These are phyloP conservation scores for Tigriopus californicus DNA, from an alignment of 2,888 invertebrate species.

Conservation along the genomic window DNA sequence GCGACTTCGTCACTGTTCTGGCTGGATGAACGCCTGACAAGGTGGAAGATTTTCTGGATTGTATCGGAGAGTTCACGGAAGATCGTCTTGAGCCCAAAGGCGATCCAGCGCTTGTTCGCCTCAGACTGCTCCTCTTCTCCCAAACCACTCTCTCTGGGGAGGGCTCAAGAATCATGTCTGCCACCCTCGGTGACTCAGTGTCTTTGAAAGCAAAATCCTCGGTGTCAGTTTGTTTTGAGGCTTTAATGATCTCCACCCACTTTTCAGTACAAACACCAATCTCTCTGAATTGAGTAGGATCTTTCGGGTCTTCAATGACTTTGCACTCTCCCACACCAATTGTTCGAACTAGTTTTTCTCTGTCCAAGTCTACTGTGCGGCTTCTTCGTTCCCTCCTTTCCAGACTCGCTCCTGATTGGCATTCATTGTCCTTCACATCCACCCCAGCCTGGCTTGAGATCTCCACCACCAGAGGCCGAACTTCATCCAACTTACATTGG, in stretches of 20 bases:
- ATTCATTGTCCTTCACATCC: not conserved
- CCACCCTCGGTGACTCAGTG: constrained; percentile 15
- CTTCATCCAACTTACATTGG: not conserved
- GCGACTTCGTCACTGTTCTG: not conserved
- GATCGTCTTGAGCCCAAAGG: constrained; percentile 7
- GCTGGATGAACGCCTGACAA: not conserved
- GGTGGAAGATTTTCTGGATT: not conserved
- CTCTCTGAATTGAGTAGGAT: not conserved
- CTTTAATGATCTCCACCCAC: constrained; percentile 21
- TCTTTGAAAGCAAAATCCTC: constrained; percentile 17
- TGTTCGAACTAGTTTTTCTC: constrained; percentile 1
- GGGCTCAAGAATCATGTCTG: constrained; percentile 15
- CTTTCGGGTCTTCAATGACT: constrained; percentile 10
- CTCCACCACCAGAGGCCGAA: not conserved
- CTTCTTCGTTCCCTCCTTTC: not conserved
- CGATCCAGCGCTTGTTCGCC: not conserved
- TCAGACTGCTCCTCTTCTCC: not conserved
- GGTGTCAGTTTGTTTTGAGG: constrained; percentile 18
- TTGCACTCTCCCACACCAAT: constrained; percentile 16
- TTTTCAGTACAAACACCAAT: constrained; percentile 16
- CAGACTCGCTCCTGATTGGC: not conserved
- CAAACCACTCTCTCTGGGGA: not conserved
- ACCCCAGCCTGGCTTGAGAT: not conserved
- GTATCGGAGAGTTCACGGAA: constrained; percentile 5
- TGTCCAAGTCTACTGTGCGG: not conserved